These are phyloP conservation scores for Drosophila setosimentum DNA, from an alignment of 2,888 invertebrate species.

Conservation along the genomic window DNA sequence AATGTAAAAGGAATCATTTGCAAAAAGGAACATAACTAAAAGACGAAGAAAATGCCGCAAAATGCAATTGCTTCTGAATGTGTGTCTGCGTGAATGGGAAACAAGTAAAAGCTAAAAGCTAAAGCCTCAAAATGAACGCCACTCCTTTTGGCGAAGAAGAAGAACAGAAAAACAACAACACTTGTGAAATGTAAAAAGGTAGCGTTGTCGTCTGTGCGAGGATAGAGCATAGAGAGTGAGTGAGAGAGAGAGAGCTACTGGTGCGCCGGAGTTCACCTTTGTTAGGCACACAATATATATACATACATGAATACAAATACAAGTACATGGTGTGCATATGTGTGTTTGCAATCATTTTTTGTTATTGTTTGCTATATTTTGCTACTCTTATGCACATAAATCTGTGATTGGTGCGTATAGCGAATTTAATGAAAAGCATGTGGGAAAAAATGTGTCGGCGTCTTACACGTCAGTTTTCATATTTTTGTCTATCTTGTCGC, in stretches of 20 bases:
- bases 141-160: constrained; percentile 73
- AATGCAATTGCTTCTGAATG: constrained; percentile 34
- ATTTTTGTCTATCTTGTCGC: not conserved
- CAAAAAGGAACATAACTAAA: constrained; percentile 39
- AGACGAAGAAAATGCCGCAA: constrained; percentile 57
- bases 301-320: not conserved
- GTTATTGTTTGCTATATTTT: constrained; percentile 17
- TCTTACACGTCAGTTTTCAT: constrained; percentile 9
- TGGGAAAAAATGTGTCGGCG: constrained; percentile 7
- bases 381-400: not conserved
- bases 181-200: constrained; percentile 56
- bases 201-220: constrained; percentile 44
- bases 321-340: constrained; percentile 27
- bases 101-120: constrained; percentile 25
- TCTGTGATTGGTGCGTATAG: constrained; percentile 36
- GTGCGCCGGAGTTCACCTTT: constrained; percentile 72
- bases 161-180: constrained; percentile 1
- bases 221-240: constrained; percentile 40
- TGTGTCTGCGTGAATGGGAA: constrained; percentile 32
- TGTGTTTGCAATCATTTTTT: constrained; percentile 25
- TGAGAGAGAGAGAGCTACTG: constrained; percentile 52
- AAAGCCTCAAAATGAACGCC: constrained; percentile 52
- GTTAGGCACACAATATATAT: constrained; percentile 35
- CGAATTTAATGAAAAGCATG: constrained; percentile 20
- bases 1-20: constrained; percentile 36